Base-by-base conservation (phyloP, 2,113 vertebrate genomes). In the Clupea harengus region DNA sequence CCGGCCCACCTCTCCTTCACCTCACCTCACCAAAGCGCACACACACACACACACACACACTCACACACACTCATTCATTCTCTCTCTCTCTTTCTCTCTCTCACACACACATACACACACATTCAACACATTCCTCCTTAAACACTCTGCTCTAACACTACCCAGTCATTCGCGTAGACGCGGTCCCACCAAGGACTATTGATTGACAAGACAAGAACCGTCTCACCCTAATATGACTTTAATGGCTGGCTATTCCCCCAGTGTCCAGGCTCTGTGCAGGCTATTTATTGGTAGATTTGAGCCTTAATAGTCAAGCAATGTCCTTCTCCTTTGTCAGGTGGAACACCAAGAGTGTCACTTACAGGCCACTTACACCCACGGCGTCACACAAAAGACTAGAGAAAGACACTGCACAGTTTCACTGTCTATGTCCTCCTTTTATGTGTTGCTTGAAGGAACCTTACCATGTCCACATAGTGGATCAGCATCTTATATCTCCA, bases 261-360 rank as follows among this genome's bases (percentile, higher is more conserved):
- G 1, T 78, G 72, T 78, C 72, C 32, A 78, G 28, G 10, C 8
- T 13, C 2, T 13, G 11, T 44, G 25, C 5, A 39, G 15, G 72
- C 72, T 78, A 39, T 78, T 78, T 78, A 78, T 39, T 78, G 72
- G 72, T 32, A 78, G 72, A 39, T 39, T 39, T 28, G 72, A 78
- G 72, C 28, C 72, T 28, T 78, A 78, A 78, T 78, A 78, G 11
- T 11, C 25, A 28, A 39, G 72, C 15, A 15, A 78, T 78, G 10
- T 32, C 72, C 72, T 39, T 20, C 2, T 32, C 28, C 39, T 78
- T 78, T 78, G 32, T 78, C 72, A 78, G 0, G 17, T 17, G 32
- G 20, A 32, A 3, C 28, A 32, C 39, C 25, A 44, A 32, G 17
- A 39, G 32, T 17, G 25, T 78, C 13, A 39, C 39, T 8, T 32